A percentile compares a stretch with the other conserved stretches of the same genome.
Conservation (phyloP, 2,888 invertebrate genomes). For the Melangyna quadrimaculata region DNA sequence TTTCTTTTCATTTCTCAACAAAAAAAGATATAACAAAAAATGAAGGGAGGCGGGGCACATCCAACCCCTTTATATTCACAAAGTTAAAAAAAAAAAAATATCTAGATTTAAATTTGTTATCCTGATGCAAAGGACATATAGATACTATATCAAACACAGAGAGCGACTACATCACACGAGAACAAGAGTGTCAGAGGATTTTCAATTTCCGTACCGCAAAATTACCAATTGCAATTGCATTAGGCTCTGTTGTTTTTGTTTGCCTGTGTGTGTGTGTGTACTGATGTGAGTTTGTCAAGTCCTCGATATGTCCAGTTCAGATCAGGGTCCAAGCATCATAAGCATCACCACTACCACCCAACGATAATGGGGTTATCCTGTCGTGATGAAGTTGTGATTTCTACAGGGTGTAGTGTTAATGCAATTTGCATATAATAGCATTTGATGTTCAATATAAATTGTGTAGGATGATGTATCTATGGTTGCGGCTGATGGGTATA, state of each 20-base stretch:
- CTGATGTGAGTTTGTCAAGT: background rate
- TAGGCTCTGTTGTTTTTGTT: conserved; percentile 63
- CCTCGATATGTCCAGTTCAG: background rate
- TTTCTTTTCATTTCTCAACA: conserved; percentile 11
- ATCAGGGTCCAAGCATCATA: background rate
- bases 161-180: background rate
- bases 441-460: conserved; percentile 67
- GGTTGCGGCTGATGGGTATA: background rate
- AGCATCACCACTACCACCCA: conserved; percentile 2
- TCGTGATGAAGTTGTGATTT: conserved; percentile 63
- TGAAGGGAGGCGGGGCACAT: background rate
- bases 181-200: conserved; percentile 46
- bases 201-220: conserved; percentile 70
- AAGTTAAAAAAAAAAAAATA: background rate
- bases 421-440: conserved; percentile 71
- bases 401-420: conserved; percentile 70
- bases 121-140: conserved; percentile 14
- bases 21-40: background rate
- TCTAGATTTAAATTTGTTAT: conserved; percentile 33
- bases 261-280: background rate
- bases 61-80: background rate
- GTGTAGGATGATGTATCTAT: conserved; percentile 31
- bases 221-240: conserved; percentile 70
- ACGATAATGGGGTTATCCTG: conserved; percentile 69
- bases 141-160: background rate